A percentile compares a stretch with the other conserved stretches of the same genome.
Conservation (phyloP, 1,140 invertebrate species). For the Drosophila aff. region DNA sequence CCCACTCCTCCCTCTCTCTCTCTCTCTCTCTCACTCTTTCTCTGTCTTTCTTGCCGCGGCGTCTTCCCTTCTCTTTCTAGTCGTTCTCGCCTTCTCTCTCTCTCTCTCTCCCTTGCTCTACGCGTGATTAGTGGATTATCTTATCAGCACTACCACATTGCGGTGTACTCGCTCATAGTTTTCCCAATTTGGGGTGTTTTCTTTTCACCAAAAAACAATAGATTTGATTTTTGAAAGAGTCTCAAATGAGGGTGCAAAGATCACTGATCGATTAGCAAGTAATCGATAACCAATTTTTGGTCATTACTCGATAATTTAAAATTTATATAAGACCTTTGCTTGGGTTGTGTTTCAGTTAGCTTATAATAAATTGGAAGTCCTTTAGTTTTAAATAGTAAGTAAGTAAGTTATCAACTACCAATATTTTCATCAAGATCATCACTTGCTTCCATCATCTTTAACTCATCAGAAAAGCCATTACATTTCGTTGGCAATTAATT, state of each 20-base stretch:
- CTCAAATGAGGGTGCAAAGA: slow-evolving; percentile 28
- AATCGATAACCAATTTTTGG: not conserved
- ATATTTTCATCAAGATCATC: slow-evolving; percentile 9
- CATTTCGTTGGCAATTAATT: slow-evolving; percentile 39
- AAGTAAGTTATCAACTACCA: not conserved
- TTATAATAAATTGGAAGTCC: not conserved
- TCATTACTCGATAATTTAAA: not conserved
- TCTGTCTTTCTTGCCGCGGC: not conserved
- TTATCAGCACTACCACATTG: slow-evolving; percentile 55
- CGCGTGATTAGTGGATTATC: slow-evolving; percentile 58
- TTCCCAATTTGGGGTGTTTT: slow-evolving; percentile 13
- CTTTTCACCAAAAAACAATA: not conserved
- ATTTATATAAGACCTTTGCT: not conserved
- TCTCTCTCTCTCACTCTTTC: slow-evolving; percentile 11
- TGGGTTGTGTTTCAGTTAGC: not conserved
- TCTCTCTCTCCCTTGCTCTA: slow-evolving; percentile 1
- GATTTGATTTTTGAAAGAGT: not conserved
- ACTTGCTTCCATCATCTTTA: not conserved
- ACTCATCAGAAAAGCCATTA: slow-evolving; percentile 17
- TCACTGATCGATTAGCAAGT: slow-evolving; percentile 11
- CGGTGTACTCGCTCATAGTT: slow-evolving; percentile 31
- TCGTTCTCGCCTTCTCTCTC: not conserved
- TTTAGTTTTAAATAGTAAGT: not conserved
- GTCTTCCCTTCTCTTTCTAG: not conserved
- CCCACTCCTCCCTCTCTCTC: slow-evolving; percentile 15